Base-by-base conservation (phyloP, 2,113 vertebrate species). In the Aegotheles bennettii region DNA sequence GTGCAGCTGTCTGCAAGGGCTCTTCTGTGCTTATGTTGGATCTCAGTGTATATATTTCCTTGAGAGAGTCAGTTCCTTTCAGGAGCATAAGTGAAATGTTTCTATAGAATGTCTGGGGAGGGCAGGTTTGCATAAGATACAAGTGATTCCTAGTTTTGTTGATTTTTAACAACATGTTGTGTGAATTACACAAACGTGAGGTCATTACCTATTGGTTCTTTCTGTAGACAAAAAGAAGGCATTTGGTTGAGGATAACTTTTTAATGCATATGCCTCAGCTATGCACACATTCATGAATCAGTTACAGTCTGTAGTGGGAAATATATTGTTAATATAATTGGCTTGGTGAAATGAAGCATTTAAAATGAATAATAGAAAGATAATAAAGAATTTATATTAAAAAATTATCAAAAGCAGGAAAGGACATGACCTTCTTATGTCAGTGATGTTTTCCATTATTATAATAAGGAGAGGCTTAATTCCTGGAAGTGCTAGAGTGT, bases 381-480 rank as follows among this genome's bases (percentile, higher is more conserved):
- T 90, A 60, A 20, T 68, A 57, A 77, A 87, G 69, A 67, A 69
- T 68, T 85, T 93, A 53, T 87, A 88, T 93, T 93, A 6, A 77
- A 80, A 81, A 89, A 59, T 8, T 76, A 70, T 63, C 38, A 83
- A 88, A 95, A 84, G 43, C 54, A 59, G 56, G 86, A 89, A 92
- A 74, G 77, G 81, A 73, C 87, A 43, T 48, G 92, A 90, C 69
- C 74, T 92, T 74, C 64, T 93, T 88, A 87, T 38, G 60, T 81
- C 87, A 93, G 45, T 94, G 63, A 33, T 94, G 43, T 9, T 48
- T 95, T 92, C 91, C 95, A 80, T 94, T 97, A 57, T 93, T 94
- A 36, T 25, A 84, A 69, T 69, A 96, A 84, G 75, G 80, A 95
- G 93, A 87, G 51, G 78, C 91, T 97, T 97, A 86, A 95, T 97